These are phyloP conservation scores for Parochlus steinenii DNA, from an alignment of 2,888 invertebrate species.

Conservation along the genomic window DNA sequence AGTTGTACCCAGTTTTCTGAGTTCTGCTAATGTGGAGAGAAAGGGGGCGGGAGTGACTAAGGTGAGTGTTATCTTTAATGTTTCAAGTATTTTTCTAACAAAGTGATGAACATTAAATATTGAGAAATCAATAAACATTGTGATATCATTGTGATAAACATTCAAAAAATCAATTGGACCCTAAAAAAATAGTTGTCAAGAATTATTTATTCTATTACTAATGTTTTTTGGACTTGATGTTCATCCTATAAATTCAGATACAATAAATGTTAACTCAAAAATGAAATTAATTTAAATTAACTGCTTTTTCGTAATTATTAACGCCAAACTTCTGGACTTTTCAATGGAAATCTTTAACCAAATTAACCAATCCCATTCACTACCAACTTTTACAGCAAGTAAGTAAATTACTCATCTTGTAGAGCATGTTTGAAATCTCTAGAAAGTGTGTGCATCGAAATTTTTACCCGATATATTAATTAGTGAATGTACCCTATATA, in stretches of 20 bases:
- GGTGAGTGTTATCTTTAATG: conserved; percentile 36
- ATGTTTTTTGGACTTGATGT: no score
- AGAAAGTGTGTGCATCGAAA: neutral
- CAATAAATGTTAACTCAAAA: no score
- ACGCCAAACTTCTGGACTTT: no score
- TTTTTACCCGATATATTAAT: neutral
- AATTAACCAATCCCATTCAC: conserved; percentile 2
- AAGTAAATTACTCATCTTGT: conserved; percentile 6
- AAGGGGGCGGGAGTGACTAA: conserved; percentile 78
- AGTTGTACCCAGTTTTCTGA: conserved; percentile 71
- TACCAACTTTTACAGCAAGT: conserved; percentile 10
- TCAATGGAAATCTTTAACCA: no score
- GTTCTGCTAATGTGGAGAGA: conserved; percentile 74
- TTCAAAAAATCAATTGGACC: no score
- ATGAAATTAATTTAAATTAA: conserved; percentile 8
- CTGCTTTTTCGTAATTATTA: conserved; percentile 7
- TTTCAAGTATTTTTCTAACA: neutral
- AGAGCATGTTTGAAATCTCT: neutral
- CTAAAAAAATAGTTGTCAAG: no score
- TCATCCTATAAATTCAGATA: no score
- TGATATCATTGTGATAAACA: no score
- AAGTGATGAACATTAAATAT: no score
- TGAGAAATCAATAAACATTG: no score
- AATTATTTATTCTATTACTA: no score
- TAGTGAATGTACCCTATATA: neutral